These are phyloP conservation scores for Lottia scabra DNA, from an alignment of 2,888 invertebrate genomes.

Conservation along the genomic window DNA sequence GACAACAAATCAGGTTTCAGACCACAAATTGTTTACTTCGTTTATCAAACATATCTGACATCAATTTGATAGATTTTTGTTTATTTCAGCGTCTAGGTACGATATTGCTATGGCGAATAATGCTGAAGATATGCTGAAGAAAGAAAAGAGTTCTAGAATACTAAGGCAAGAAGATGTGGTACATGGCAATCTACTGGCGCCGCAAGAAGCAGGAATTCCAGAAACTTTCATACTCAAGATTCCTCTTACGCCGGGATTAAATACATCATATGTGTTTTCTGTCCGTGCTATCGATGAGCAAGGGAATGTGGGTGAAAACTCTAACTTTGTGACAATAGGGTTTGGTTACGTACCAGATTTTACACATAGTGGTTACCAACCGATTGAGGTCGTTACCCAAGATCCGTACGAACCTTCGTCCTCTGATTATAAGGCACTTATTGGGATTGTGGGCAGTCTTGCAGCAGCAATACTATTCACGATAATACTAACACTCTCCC, in stretches of 20 bases:
- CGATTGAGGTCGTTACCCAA: background rate
- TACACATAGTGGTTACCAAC: slow-evolving; percentile 23
- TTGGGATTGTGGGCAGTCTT: slow-evolving; percentile 14
- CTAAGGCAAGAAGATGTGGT: slow-evolving; percentile 27
- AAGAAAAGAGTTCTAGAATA: background rate
- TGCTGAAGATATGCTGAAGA: slow-evolving; percentile 24
- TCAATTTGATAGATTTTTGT: background rate
- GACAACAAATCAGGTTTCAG: no score
- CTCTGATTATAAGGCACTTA: slow-evolving; percentile 7
- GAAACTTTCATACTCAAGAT: slow-evolving; percentile 25
- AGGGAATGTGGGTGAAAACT: slow-evolving; percentile 38
- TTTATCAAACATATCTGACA: background rate
- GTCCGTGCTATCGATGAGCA: slow-evolving; percentile 39
- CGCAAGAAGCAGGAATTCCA: slow-evolving; percentile 21
- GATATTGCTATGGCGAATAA: slow-evolving; percentile 26
- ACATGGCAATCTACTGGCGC: slow-evolving; percentile 27
- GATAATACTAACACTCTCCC: background rate
- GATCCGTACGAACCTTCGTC: background rate
- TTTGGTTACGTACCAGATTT: slow-evolving; percentile 34
- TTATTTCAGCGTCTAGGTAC: slow-evolving; percentile 33
- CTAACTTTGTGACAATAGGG: slow-evolving; percentile 42
- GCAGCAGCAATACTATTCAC: slow-evolving; percentile 9
- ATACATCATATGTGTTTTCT: slow-evolving; percentile 37
- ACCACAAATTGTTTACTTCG: no score
- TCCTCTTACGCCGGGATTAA: slow-evolving; percentile 1